Conservation (phyloP, 1,140 invertebrate species). For the Zaprionus camerounensis region DNA sequence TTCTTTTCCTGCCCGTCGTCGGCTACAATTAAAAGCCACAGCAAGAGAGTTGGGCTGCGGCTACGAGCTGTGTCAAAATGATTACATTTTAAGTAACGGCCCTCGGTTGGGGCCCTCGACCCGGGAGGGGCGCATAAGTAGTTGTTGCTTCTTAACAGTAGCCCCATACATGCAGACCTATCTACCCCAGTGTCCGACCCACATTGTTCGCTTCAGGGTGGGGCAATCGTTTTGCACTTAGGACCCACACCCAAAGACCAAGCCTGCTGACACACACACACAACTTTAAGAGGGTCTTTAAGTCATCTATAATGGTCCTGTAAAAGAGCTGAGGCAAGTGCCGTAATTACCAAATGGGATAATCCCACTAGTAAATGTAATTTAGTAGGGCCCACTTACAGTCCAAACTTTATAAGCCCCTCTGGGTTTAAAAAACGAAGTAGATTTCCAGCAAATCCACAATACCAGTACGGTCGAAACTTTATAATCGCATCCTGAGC, state of each 20-base stretch:
- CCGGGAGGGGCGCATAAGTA: slow-evolving; percentile 1
- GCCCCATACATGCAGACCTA: neutral
- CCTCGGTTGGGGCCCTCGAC: neutral
- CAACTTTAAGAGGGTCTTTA: neutral
- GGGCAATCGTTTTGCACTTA: neutral
- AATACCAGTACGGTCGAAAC: neutral
- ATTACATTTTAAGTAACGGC: slow-evolving; percentile 57
- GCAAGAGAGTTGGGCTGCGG: slow-evolving; percentile 9
- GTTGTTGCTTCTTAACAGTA: slow-evolving; percentile 8
- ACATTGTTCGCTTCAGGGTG: neutral
- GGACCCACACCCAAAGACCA: neutral
- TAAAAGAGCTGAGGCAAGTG: neutral
- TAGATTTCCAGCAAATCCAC: neutral
- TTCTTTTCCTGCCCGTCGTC: slow-evolving; percentile 36
- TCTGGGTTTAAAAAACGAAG: neutral
- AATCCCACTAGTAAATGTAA: slow-evolving; percentile 1
- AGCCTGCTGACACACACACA: neutral
- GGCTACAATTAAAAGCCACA: slow-evolving; percentile 49
- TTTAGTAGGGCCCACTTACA: neutral
- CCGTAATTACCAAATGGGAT: slow-evolving; percentile 2
- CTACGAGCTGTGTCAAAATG: slow-evolving; percentile 24
- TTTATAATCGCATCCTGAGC: neutral
- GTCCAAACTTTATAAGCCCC: neutral
- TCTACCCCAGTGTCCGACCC: neutral
- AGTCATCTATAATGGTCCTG: neutral